Evolutionary conservation across 2,888 invertebrate species (phyloP), one percentile per base, ranked within the genome.

Genomic region (Arenicola marina): DNA sequence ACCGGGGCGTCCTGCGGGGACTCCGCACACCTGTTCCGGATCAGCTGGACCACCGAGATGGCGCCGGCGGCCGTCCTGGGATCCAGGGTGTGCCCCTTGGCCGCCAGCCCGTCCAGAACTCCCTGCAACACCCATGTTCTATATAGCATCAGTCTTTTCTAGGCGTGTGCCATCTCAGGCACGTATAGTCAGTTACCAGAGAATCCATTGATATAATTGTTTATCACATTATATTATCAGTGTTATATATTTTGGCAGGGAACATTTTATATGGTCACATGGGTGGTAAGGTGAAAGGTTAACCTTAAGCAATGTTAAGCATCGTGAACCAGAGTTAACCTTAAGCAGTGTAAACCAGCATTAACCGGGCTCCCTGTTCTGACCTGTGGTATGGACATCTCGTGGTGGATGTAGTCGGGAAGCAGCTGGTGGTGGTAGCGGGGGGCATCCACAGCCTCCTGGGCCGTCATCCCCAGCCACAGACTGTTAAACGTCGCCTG

Each of bases 401-500:
- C 92, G 75, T 92, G 90, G 48, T 86, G 79, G 0, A 90, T 80
- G 53, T 86, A 76, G 87, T 91, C 90, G 7, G 94, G 93, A 66
- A 88, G 87, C 44, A 93, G 85, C 80, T 95, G 94, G 80, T 95
- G 93, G 80, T 95, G 94, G 58, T 94, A 84, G 70, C 93, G 86
- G 0, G 90, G 87, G 0, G 89, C 88, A 78, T 93, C 92, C 1
- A 93, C 88, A 0, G 93, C 91, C 77, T 91, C 87, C 77, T 92
- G 91, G 60, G 94, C 87, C 15, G 88, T 87, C 73, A 91, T 88
- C 2, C 86, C 88, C 78, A 93, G 88, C 90, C 91, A 92, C 24
- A 93, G 79, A 69, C 89, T 87, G 51, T 71, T 55, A 15, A 63
- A 58, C 1, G 60, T 44, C 11, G 63, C 65, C 71, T 71, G 43